Base-by-base conservation (phyloP, 2,888 invertebrate species). In the Diplolepis rosae region DNA sequence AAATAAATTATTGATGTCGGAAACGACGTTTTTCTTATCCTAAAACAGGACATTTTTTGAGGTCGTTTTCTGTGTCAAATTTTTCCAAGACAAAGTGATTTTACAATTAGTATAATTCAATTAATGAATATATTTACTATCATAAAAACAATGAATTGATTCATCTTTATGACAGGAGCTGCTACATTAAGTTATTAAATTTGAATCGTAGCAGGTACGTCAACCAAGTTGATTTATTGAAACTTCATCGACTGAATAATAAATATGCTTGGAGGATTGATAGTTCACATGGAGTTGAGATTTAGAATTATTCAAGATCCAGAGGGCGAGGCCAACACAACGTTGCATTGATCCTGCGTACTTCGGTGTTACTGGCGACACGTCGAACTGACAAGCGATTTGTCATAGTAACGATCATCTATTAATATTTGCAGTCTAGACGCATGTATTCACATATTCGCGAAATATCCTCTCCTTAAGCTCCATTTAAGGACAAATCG, bases 221-320 rank as follows among this genome's bases (percentile, higher is more conserved):
- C 52, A 30, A 28, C 28, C 11, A 24, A 50, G 11, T 24, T 27
- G 27, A 22, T 50, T 13, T 4, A 27, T 50, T 50, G 50, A 54
- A 54, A 54, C 54, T 54, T 32, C 15, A 32, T 32, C 32, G 32
- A 32, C 54, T 54, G 30, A 32, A 32, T 54, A 30, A 54, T 54
- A 54, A 54, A 32, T 54, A 9, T 54, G 30, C 54, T 54, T 54
- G 30, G 30, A 54, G 30, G 13, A 35, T 22, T 24, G 35, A 56
- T 35, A 32, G 35, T n/a, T n/a, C 35, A 56, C 22, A 13, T 32
- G 32, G 18, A 35, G 56, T 56, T 56, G 56, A 56, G 22, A 56
- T 35, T 56, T 56, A 22, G 56, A 56, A 22, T 56, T 56, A 56
- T 56, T 56, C 56, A 56, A 56, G 32, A 35, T 56, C 22, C 32